Evolutionary conservation across 2,797 vertebrate species (phyloP).

Genomic region (Malurus splendens): DNA sequence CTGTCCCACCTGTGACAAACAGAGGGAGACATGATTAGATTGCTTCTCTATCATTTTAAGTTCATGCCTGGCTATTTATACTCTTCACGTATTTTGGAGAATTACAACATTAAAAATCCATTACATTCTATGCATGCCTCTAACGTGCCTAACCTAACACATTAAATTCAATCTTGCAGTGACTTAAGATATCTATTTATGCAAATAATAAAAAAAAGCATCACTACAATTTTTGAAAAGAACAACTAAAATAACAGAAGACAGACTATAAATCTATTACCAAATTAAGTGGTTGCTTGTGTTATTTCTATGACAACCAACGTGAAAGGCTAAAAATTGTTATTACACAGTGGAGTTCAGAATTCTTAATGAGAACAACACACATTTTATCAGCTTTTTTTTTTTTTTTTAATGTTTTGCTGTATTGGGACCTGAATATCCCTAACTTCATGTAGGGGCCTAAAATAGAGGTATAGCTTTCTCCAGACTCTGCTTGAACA

Average conservation of each 20-base stretch:
- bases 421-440: background rate
- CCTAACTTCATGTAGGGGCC: background rate
- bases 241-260: conserved; percentile 19
- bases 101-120: background rate
- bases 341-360: conserved; percentile 8
- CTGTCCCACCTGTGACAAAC: conserved; percentile 25
- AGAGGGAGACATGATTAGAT: background rate
- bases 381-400: background rate
- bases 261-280: conserved; percentile 13
- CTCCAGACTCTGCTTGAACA: background rate
- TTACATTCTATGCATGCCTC: background rate
- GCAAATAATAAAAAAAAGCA: background rate
- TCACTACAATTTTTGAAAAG: background rate
- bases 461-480: background rate
- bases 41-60: background rate
- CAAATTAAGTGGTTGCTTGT: conserved; percentile 30
- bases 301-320: conserved; percentile 53
- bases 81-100: background rate
- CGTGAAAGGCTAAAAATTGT: background rate
- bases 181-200: background rate
- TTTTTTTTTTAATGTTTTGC: background rate
- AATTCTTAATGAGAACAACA: conserved; percentile 23
- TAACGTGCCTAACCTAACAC: background rate
- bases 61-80: background rate
- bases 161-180: background rate